Percentiles rank a stretch among this genome's conserved stretches.
These are phyloP conservation scores for Stegodyphus dumicola DNA, from an alignment of 1,140 invertebrate genomes.

Conservation along the genomic window DNA sequence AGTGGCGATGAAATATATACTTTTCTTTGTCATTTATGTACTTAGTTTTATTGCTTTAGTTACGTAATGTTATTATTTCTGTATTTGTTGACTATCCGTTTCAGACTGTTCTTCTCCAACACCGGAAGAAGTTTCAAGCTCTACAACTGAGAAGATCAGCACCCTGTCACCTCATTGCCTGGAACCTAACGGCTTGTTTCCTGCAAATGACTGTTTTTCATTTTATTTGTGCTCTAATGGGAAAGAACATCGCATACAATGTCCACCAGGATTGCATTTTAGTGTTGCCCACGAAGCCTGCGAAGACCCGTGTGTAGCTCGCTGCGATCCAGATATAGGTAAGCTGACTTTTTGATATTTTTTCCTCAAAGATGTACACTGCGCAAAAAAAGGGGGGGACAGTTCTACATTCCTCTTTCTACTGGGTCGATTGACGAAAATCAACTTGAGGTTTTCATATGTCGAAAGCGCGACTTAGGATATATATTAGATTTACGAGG, in stretches of 20 bases:
- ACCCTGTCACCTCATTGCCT: not conserved
- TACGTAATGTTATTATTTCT: too few species aligned
- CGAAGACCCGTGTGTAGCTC: conserved; percentile 7
- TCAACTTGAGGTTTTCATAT: too few species aligned
- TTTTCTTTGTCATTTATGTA: too few species aligned
- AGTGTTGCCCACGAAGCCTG: not conserved
- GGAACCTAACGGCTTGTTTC: conserved; percentile 1
- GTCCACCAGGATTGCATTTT: conserved; percentile 27
- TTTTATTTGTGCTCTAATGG: conserved; percentile 25
- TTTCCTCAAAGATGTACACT: too few species aligned
- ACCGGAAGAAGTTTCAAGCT: not conserved
- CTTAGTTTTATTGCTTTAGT: too few species aligned
- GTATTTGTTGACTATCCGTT: too few species aligned
- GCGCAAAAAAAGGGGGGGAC: too few species aligned
- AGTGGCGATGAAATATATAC: too few species aligned
- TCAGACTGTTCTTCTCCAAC: not conserved
- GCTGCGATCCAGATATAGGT: conserved; percentile 17
- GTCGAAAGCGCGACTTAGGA: too few species aligned
- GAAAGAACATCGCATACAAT: not conserved
- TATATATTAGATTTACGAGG: too few species aligned
- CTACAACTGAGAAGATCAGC: not conserved
- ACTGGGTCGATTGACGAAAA: too few species aligned
- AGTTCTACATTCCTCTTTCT: too few species aligned
- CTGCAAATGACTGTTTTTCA: not conserved
- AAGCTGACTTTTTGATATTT: not conserved